Evolutionary conservation across 2,113 vertebrate genomes (phyloP), one percentile per base, ranked within the genome.

Genomic region (Plotosus lineatus): DNA sequence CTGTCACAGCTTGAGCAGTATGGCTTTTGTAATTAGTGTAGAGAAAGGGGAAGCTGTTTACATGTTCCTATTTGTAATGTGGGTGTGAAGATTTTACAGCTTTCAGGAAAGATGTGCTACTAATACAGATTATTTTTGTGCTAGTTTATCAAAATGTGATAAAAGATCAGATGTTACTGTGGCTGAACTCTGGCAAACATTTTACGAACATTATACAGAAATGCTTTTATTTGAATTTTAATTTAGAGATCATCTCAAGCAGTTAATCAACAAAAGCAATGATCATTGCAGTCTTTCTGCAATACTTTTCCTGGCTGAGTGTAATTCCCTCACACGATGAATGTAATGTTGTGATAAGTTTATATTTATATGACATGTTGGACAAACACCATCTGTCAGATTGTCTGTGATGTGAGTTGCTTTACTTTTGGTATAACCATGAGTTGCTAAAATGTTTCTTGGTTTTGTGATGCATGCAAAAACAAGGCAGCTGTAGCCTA

Each of bases 1-100:
- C 48, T 44, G 23, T 55, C 58, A 66, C 79, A 75, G 80, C 72
- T 75, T 66, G 72, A 81, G 46, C 72, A 66, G 60, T 48, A 66
- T 55, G 40, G 26, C 63, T 46, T 28, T 75, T 66, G 58, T 81
- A 81, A 65, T 81, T 65, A 75, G 46, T 61, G 71, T 63, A 60
- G 38, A 74, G 56, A 81, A 65, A 50, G 26, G 4, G 51, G 66
- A 53, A 36, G 58, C 71, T 74, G n/a, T 56, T 74, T 81, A 63
- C 58, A 26, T 75, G 42, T 40, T 58, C 11, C 26, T 23, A 10
- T 71, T 75, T 21, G 55, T 63, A 63, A 82, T 31, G n/a, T 73
- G 26, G 42, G 42, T 80, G 68, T 42, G 48, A 36, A 60, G 68
- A 73, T 50, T 12, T 15, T 26, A n/a, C 7, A n/a, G 17, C n/a